These are phyloP conservation scores for Philaethria dido DNA, from an alignment of 2,888 invertebrate species.

Conservation along the genomic window DNA sequence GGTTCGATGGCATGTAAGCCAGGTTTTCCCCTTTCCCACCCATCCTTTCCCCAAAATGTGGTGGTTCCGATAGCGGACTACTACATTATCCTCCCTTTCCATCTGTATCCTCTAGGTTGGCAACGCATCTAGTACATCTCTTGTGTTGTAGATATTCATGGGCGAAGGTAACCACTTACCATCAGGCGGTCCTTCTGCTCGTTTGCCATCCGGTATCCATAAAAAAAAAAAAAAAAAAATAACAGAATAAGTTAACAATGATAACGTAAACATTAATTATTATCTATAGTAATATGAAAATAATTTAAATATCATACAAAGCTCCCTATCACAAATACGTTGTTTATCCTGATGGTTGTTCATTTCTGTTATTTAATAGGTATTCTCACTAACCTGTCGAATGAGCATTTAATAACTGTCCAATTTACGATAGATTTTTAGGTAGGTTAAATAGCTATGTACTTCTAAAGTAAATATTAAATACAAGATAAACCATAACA, in stretches of 20 bases:
- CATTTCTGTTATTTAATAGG: not conserved
- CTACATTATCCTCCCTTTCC: too few species aligned
- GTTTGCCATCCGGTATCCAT: too few species aligned
- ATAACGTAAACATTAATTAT: not conserved
- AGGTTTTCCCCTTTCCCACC: too few species aligned
- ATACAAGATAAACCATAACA: not conserved
- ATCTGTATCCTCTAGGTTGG: too few species aligned
- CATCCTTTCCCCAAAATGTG: too few species aligned
- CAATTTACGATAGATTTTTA: not conserved
- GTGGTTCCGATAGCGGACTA: too few species aligned
- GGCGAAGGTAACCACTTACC: too few species aligned
- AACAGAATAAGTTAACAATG: not conserved
- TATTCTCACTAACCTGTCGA: not conserved
- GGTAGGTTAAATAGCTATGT: not conserved
- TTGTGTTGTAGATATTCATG: too few species aligned
- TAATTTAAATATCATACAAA: not conserved
- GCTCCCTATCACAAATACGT: not conserved
- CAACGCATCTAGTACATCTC: too few species aligned
- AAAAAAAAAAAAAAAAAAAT: too few species aligned
- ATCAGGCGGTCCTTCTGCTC: too few species aligned
- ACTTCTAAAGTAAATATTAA: not conserved
- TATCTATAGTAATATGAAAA: not conserved
- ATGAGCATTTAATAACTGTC: not conserved
- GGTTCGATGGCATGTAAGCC: too few species aligned
- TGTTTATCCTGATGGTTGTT: conserved; percentile 1